phyloP scores from a whole-genome alignment of 2,888 invertebrate genomes.

The Lapara coniferarum region DNA sequence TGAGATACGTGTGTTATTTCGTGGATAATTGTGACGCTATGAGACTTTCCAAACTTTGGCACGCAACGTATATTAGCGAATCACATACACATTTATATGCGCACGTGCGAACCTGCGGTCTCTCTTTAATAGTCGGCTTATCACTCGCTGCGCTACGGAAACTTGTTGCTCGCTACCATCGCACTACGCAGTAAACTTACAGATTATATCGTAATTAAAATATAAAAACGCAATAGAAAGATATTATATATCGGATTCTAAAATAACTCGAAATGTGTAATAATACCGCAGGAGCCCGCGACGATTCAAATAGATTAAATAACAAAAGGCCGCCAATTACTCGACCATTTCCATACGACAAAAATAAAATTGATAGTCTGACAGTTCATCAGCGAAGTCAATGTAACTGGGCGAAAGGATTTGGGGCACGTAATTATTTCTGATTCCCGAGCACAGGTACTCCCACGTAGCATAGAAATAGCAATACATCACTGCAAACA shows the following conservation, averaged over 20 bases:
- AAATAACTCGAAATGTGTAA: not conserved
- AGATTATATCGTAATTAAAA: not conserved
- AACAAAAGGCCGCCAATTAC: constrained; percentile 1
- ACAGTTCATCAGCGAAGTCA: constrained; percentile 30
- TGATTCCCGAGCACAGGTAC: constrained; percentile 28
- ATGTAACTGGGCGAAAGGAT: constrained; percentile 38
- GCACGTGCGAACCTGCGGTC: too few relatives aligned
- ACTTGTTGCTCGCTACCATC: too few relatives aligned
- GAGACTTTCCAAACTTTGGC: too few relatives aligned
- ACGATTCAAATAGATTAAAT: not conserved
- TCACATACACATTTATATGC: too few relatives aligned
- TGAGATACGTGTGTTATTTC: too few relatives aligned
- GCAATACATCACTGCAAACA: constrained; percentile 19
- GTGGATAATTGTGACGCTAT: too few relatives aligned
- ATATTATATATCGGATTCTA: not conserved
- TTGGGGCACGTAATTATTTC: constrained; percentile 32
- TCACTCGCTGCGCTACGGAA: too few relatives aligned
- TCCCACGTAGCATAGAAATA: constrained; percentile 31
- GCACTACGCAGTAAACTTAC: too few relatives aligned
- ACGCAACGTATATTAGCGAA: too few relatives aligned
- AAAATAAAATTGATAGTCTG: constrained; percentile 13
- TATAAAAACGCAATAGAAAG: not conserved
- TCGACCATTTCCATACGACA: not conserved
- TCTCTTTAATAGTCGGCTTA: too few relatives aligned
- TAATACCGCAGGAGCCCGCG: not conserved